These are phyloP conservation scores for Catharus bicknelli DNA, from an alignment of 2,113 vertebrate genomes.

Conservation along the genomic window DNA sequence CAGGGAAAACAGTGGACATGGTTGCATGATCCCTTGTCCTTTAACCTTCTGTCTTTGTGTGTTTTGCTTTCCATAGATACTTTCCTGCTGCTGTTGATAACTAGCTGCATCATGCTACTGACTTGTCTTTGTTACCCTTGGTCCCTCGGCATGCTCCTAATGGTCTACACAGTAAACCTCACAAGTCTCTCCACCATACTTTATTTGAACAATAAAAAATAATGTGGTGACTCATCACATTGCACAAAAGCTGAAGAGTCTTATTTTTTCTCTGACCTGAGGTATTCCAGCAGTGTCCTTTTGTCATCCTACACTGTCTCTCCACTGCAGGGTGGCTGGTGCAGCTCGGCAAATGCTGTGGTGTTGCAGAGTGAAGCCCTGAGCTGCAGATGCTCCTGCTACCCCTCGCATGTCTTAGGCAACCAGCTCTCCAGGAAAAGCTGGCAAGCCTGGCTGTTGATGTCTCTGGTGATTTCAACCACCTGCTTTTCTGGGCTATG, in stretches of 20 bases:
- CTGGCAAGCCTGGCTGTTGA: background rate
- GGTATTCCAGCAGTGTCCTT: background rate
- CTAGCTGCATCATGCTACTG: background rate
- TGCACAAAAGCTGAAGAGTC: background rate
- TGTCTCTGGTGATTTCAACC: background rate
- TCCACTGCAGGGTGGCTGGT: background rate
- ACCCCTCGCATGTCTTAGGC: accelerated
- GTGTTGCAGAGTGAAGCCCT: background rate
- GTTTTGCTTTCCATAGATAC: background rate
- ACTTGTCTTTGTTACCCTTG: background rate
- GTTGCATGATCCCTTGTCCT: background rate
- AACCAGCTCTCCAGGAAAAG: background rate
- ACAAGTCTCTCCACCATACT: background rate
- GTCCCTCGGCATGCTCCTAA: background rate
- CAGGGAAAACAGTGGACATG: background rate
- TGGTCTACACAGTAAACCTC: background rate
- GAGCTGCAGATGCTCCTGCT: background rate
- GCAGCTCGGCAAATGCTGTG: background rate
- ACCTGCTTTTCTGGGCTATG: background rate
- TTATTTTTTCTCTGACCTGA: background rate
- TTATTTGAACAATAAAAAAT: background rate
- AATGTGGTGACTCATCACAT: accelerated
- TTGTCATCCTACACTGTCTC: background rate
- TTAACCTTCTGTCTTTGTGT: background rate
- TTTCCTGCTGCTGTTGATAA: background rate